phyloP scores from a whole-genome alignment of 2,113 vertebrate genomes.

The Callospermophilus lateralis region DNA sequence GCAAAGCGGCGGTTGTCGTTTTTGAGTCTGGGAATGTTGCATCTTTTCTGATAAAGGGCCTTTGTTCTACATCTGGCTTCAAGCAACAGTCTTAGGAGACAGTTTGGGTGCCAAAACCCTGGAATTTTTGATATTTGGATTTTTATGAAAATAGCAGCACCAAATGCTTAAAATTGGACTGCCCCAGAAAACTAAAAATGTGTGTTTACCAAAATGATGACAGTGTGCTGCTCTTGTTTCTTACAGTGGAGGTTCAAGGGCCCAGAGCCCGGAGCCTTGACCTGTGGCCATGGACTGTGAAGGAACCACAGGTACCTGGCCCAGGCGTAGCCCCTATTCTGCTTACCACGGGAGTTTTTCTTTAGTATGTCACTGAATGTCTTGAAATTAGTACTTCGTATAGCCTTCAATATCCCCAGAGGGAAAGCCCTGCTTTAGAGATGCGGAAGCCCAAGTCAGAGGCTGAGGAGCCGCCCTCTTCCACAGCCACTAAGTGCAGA shows the following conservation, averaged over 20 bases:
- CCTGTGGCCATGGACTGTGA: accelerated
- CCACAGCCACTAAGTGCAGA: accelerated
- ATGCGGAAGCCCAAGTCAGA: background rate
- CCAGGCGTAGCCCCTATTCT: background rate
- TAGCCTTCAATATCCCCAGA: background rate
- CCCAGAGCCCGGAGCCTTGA: accelerated
- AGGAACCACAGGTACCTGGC: background rate
- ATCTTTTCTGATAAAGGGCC: background rate
- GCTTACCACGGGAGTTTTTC: background rate
- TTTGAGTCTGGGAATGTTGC: background rate
- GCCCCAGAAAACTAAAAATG: background rate
- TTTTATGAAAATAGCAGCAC: slow-evolving; percentile 59
- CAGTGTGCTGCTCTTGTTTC: background rate
- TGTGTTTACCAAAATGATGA: background rate
- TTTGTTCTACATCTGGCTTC: slow-evolving; percentile 44
- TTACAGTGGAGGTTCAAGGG: accelerated
- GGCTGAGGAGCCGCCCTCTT: background rate
- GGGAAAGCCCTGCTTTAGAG: background rate
- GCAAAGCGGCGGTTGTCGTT: background rate
- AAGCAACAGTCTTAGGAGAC: background rate
- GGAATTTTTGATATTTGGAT: slow-evolving; percentile 49
- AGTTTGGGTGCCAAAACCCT: background rate
- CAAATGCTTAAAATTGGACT: background rate
- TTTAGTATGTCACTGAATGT: background rate
- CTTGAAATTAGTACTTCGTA: background rate